Evolutionary conservation across 2,888 invertebrate genomes (phyloP).

Genomic region (Lutraria lutraria): DNA sequence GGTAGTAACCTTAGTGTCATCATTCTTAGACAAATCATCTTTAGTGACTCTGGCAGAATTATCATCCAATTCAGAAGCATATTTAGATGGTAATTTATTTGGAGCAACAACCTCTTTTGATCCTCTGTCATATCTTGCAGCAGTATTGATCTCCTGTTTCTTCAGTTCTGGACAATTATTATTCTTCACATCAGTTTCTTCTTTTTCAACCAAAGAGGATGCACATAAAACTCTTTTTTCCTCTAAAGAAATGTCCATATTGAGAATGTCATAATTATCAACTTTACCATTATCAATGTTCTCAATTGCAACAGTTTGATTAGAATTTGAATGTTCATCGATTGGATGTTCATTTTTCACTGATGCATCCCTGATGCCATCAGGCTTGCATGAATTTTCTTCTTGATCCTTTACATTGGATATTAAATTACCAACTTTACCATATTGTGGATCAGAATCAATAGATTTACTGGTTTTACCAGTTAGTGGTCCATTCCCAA

Average conservation of each 20-base stretch:
- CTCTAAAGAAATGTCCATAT: neutral
- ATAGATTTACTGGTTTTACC: neutral
- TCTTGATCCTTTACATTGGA: neutral
- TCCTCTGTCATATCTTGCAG: neutral
- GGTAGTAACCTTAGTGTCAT: neutral
- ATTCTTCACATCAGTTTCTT: neutral
- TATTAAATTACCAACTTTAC: neutral
- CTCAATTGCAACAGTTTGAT: neutral
- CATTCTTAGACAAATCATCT: neutral
- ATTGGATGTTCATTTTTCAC: neutral
- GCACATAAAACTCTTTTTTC: neutral
- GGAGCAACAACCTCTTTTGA: neutral
- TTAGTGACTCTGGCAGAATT: neutral
- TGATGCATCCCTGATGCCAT: too few species aligned
- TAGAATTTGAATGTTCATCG: neutral
- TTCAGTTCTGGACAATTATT: neutral
- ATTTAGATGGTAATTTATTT: neutral
- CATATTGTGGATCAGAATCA: neutral
- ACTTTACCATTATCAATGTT: neutral
- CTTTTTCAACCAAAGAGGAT: neutral
- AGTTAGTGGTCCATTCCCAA: neutral
- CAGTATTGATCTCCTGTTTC: neutral
- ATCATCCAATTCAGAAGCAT: neutral
- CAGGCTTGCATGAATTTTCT: neutral
- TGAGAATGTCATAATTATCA: neutral